Evolutionary conservation across 2,113 vertebrate genomes (phyloP).

Genomic region (Regulus satrapa): DNA sequence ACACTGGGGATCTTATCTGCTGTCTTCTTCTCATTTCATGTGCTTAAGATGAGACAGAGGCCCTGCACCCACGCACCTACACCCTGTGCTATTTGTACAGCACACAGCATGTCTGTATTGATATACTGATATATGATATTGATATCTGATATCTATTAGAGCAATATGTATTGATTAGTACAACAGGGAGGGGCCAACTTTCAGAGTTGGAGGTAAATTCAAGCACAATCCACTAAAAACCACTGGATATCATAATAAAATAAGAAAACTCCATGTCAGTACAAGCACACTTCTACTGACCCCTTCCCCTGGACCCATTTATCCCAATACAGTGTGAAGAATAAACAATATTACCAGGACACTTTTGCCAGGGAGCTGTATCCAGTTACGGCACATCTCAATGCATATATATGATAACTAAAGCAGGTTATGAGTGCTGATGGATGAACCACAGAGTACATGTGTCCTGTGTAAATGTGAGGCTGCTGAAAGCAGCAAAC

Average conservation of each 20-base stretch:
- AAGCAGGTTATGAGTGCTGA: neutral
- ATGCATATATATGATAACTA: neutral
- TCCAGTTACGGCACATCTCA: neutral
- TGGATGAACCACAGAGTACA: accelerated
- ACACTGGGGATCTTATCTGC: neutral
- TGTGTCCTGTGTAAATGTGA: neutral
- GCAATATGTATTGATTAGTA: neutral
- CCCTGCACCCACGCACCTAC: neutral
- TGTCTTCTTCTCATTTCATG: neutral
- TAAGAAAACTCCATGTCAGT: neutral
- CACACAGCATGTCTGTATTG: neutral
- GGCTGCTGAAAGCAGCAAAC: neutral
- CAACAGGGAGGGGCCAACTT: neutral
- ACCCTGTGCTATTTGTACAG: neutral
- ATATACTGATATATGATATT: no score
- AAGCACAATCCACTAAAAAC: neutral
- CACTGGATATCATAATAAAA: neutral
- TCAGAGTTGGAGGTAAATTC: neutral
- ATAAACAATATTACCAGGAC: neutral
- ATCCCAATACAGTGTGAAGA: neutral
- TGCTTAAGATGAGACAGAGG: neutral
- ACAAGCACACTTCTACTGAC: neutral
- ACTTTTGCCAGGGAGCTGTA: neutral
- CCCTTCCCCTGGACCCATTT: neutral
- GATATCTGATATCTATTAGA: neutral